These are phyloP conservation scores for Anastatus disparis DNA, from an alignment of 1,140 invertebrate species.

Conservation along the genomic window DNA sequence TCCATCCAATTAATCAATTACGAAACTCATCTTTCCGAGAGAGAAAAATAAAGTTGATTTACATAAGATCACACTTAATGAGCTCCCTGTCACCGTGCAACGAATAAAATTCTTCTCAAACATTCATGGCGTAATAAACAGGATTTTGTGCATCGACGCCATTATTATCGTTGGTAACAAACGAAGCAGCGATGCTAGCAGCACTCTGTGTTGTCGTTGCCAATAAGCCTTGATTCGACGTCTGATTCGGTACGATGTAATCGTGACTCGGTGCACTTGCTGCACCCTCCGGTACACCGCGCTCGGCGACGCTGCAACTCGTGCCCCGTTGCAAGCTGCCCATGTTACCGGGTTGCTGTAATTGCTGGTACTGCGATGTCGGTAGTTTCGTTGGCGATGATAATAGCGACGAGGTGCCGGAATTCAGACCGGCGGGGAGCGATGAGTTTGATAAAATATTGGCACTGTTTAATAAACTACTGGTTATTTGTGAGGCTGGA, in stretches of 20 bases:
- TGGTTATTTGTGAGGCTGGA: conserved; percentile 41
- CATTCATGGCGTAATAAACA: conserved; percentile 67
- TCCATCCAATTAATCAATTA: no score
- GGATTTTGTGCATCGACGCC: conserved; percentile 58
- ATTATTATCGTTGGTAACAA: neutral
- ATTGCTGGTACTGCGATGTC: conserved; percentile 13
- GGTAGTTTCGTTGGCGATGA: conserved; percentile 60
- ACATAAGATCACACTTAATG: conserved; percentile 40
- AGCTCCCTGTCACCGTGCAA: conserved; percentile 31
- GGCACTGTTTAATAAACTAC: conserved; percentile 20
- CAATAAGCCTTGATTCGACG: conserved; percentile 1
- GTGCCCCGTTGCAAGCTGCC: conserved; percentile 33
- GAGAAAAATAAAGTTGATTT: no score
- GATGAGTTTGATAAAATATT: neutral
- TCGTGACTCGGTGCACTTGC: conserved; percentile 71
- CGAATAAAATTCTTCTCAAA: conserved; percentile 50
- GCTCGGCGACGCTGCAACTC: conserved; percentile 66
- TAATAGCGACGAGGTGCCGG: conserved; percentile 57
- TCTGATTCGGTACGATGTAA: conserved; percentile 42
- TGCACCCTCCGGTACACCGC: conserved; percentile 73
- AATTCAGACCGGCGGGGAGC: neutral
- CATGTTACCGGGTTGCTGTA: conserved; percentile 34
- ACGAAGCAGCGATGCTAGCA: neutral
- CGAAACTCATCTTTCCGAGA: no score
- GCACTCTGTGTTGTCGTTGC: neutral